A percentile compares a stretch with the other conserved stretches of the same genome.
Conservation (phyloP, 2,797 vertebrate species). For the Pseudochirops corinnae region DNA sequence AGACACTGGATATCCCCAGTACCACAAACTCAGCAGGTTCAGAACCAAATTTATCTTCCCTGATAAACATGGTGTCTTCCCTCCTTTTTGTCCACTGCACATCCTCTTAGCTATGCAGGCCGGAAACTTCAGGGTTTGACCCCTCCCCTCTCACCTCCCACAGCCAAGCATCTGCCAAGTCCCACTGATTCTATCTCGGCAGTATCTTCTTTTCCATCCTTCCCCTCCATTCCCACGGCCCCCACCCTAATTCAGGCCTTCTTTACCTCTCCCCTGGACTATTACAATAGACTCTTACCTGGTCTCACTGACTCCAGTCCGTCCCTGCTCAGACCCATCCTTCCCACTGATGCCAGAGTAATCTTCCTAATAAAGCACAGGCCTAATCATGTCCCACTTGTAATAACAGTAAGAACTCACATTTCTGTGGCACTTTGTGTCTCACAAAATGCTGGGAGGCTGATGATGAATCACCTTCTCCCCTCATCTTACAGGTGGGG, state of each 20-base stretch:
- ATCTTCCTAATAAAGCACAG: background rate
- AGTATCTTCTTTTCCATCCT: background rate
- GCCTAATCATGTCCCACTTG: background rate
- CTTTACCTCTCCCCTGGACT: background rate
- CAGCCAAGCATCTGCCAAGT: background rate
- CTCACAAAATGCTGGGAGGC: background rate
- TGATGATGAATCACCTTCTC: background rate
- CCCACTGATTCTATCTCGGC: background rate
- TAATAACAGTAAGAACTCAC: background rate
- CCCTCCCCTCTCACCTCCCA: background rate
- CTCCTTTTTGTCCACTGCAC: background rate
- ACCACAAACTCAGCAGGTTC: background rate
- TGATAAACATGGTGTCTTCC: background rate
- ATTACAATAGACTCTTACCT: background rate
- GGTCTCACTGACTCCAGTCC: background rate
- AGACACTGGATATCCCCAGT: rapidly evolving
- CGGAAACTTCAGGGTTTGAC: background rate
- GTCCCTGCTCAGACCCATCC: background rate
- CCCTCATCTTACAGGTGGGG: background rate
- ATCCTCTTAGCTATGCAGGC: background rate
- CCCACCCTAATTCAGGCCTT: background rate
- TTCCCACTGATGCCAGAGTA: background rate
- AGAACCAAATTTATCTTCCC: background rate
- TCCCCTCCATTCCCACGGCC: background rate
- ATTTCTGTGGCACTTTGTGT: background rate